These are phyloP conservation scores for Ectropis crepuscularia DNA, from an alignment of 2,888 invertebrate genomes.

Conservation along the genomic window DNA sequence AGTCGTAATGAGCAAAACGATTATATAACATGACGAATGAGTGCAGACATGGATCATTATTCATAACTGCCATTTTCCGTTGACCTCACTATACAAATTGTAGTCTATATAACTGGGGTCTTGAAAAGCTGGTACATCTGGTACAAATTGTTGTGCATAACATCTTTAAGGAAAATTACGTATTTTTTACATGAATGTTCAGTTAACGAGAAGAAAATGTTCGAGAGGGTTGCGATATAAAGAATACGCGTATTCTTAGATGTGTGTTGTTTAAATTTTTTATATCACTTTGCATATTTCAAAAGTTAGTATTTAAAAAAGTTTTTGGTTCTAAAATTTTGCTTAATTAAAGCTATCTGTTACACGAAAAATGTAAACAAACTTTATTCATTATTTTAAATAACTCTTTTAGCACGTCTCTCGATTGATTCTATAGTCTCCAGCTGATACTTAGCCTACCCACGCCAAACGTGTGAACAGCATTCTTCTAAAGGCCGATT, in stretches of 20 bases:
- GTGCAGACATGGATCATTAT: constrained; percentile 65
- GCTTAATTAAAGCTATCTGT: too few relatives aligned
- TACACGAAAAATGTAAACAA: too few relatives aligned
- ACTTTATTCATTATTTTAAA: too few relatives aligned
- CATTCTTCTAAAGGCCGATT: too few relatives aligned
- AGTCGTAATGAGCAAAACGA: constrained; percentile 69
- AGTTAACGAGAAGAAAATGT: constrained; percentile 47
- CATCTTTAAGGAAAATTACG: constrained; percentile 68
- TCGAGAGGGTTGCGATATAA: constrained; percentile 11
- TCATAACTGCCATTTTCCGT: constrained; percentile 61
- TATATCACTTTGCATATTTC: too few relatives aligned
- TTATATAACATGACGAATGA: constrained; percentile 71
- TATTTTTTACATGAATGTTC: constrained; percentile 52
- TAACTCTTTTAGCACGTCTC: too few relatives aligned
- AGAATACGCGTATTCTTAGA: constrained; percentile 10
- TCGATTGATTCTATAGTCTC: too few relatives aligned
- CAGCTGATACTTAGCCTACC: too few relatives aligned
- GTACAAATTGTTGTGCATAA: constrained; percentile 65
- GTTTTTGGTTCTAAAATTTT: too few relatives aligned
- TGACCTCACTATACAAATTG: constrained; percentile 45
- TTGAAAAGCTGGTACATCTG: constrained; percentile 55
- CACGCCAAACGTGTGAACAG: too few relatives aligned
- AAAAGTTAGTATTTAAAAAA: too few relatives aligned
- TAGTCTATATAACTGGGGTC: constrained; percentile 44
- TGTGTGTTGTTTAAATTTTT: constrained; percentile 19